These are phyloP conservation scores for Amiota communis DNA, from an alignment of 2,888 invertebrate genomes.

Conservation along the genomic window DNA sequence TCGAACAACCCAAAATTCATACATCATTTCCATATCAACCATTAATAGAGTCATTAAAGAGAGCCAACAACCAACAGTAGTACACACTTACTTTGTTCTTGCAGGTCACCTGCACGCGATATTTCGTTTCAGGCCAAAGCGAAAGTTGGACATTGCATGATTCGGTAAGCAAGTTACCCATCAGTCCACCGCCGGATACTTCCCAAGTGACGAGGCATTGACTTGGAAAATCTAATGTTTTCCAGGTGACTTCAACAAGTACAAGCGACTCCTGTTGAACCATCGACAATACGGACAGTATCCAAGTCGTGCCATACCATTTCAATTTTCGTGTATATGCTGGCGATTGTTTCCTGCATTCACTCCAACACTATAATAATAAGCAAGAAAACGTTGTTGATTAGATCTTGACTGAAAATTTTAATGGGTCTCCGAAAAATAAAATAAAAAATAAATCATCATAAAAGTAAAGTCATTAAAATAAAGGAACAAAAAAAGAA, in stretches of 20 bases:
- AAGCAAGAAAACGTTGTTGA: background rate
- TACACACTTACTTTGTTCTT: constrained; percentile 70
- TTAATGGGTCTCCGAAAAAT: background rate
- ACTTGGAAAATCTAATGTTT: constrained; percentile 62
- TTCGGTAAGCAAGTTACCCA: constrained; percentile 72
- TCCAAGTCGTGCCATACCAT: constrained; percentile 17
- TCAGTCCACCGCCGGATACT: constrained; percentile 72
- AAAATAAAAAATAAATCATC: background rate
- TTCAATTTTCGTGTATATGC: background rate
- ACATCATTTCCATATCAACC: too few species aligned
- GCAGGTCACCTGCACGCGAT: constrained; percentile 73
- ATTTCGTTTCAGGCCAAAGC: constrained; percentile 73
- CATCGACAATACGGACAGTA: constrained; percentile 7
- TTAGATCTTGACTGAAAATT: background rate
- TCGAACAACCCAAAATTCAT: too few species aligned
- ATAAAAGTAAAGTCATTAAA: background rate
- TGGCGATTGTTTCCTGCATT: constrained; percentile 18
- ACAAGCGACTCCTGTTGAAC: constrained; percentile 70
- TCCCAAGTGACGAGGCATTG: constrained; percentile 73
- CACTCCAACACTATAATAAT: constrained; percentile 21
- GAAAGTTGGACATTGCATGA: constrained; percentile 72
- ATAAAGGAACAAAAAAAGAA: background rate
- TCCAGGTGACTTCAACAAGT: constrained; percentile 72
- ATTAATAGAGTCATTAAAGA: too few species aligned
- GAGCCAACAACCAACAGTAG: too few species aligned